These are phyloP conservation scores for Coendou prehensilis DNA, from an alignment of 2,797 vertebrate genomes.

Conservation along the genomic window DNA sequence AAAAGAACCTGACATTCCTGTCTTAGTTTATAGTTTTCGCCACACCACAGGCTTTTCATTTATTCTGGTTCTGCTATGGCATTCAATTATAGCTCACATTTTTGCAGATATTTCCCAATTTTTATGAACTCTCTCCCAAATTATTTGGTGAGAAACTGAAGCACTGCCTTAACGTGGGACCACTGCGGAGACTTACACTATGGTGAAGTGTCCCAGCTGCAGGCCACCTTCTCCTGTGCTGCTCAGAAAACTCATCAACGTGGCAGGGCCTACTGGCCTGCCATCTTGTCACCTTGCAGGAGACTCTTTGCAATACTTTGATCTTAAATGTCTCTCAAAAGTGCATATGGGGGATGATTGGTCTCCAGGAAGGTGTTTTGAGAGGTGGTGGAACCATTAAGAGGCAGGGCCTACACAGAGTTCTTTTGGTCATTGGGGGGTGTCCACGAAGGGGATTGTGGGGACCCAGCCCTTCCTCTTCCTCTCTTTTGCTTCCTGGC, in stretches of 20 bases:
- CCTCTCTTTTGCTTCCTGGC: background rate
- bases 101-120: too few relatives aligned
- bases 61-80: background rate
- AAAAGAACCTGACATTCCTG: background rate
- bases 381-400: background rate
- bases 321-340: too few relatives aligned
- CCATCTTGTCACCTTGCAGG: background rate
- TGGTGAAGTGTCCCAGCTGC: fast-evolving
- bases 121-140: background rate
- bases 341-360: fast-evolving
- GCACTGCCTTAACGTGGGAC: too few relatives aligned
- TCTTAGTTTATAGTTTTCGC: background rate
- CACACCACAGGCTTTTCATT: fast-evolving
- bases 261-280: fast-evolving
- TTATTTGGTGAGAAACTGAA: background rate
- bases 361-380: background rate
- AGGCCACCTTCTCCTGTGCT: background rate
- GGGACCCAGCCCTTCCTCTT: too few relatives aligned
- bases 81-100: background rate
- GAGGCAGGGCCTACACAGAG: background rate
- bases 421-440: too few relatives aligned
- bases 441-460: background rate
- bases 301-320: background rate
- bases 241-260: background rate
- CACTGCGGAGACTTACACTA: fast-evolving